phyloP scores from a whole-genome alignment of 2,888 invertebrate genomes.

The Cylloceria caligata region DNA sequence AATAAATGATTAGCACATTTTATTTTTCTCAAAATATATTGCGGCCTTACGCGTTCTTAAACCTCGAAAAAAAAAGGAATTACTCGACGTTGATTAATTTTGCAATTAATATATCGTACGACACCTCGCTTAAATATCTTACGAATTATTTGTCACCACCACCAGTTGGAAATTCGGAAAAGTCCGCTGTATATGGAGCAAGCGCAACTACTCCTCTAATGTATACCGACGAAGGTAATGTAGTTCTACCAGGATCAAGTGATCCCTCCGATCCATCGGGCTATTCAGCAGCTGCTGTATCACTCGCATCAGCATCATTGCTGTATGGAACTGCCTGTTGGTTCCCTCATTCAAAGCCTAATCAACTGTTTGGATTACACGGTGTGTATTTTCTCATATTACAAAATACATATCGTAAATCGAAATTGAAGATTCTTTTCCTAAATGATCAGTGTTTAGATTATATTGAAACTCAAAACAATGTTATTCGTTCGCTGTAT shows the following conservation, averaged over 20 bases:
- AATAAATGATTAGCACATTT: not conserved
- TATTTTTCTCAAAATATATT: too few relatives aligned
- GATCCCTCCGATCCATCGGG: conserved; percentile 75
- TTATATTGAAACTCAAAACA: not conserved
- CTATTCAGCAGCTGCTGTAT: conserved; percentile 79
- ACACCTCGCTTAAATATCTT: too few relatives aligned
- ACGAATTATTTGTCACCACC: not conserved
- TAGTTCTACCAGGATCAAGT: conserved; percentile 54
- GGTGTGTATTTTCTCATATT: conserved; percentile 84
- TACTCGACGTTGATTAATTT: too few relatives aligned
- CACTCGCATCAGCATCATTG: conserved; percentile 80
- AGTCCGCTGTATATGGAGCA: conserved; percentile 47
- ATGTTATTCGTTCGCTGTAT: not conserved
- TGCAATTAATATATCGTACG: too few relatives aligned
- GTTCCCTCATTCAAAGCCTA: conserved; percentile 83
- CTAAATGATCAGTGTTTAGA: not conserved
- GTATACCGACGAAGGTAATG: conserved; percentile 71
- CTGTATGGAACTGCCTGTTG: conserved; percentile 80
- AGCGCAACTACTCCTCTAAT: conserved; percentile 54
- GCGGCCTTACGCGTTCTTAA: too few relatives aligned
- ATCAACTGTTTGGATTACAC: conserved; percentile 88
- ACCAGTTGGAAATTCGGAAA: conserved; percentile 54
- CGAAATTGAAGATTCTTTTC: not conserved
- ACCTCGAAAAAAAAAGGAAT: too few relatives aligned
- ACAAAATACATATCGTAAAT: not conserved